Conservation (phyloP, 2,797 vertebrate species). For the Alfaro cultratus region DNA sequence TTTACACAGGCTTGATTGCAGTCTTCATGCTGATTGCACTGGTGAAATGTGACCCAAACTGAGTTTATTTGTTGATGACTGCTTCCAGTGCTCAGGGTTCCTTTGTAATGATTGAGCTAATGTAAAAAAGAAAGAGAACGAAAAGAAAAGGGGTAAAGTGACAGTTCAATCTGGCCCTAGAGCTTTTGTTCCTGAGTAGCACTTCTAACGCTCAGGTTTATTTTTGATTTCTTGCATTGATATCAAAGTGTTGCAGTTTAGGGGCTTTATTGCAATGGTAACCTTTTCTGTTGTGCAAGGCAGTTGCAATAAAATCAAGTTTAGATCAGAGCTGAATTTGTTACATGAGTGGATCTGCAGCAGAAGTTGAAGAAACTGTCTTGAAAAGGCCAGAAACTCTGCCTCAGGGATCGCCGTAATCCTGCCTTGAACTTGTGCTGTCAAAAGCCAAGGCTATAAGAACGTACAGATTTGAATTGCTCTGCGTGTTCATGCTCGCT, state of each 20-base stretch:
- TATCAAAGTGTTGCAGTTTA: not conserved
- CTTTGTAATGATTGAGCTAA: slow-evolving; percentile 35
- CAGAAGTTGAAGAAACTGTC: slow-evolving; percentile 59
- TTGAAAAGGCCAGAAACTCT: slow-evolving; percentile 49
- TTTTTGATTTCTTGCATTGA: not conserved
- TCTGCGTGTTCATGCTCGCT: slow-evolving; percentile 77
- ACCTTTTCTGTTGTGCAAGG: not conserved
- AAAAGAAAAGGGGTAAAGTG: slow-evolving; percentile 26
- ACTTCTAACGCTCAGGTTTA: not conserved
- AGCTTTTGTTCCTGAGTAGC: slow-evolving; percentile 1
- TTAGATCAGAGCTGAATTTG: not conserved
- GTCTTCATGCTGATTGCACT: slow-evolving; percentile 21
- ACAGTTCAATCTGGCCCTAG: slow-evolving; percentile 9
- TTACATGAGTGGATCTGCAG: slow-evolving; percentile 19
- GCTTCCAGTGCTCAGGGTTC: slow-evolving; percentile 44
- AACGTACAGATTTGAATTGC: slow-evolving; percentile 67
- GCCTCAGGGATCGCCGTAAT: slow-evolving; percentile 74
- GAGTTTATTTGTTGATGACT: slow-evolving; percentile 53
- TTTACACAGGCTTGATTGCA: slow-evolving; percentile 39
- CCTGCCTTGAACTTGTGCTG: slow-evolving; percentile 81
- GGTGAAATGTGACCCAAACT: slow-evolving; percentile 44
- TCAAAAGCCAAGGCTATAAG: slow-evolving; percentile 67
- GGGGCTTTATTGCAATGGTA: not conserved
- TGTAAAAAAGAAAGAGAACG: slow-evolving; percentile 21
- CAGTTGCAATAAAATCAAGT: not conserved